Evolutionary conservation across 2,888 invertebrate genomes (phyloP), one percentile per base, ranked within the genome.

Genomic region (Eulithis testata): DNA sequence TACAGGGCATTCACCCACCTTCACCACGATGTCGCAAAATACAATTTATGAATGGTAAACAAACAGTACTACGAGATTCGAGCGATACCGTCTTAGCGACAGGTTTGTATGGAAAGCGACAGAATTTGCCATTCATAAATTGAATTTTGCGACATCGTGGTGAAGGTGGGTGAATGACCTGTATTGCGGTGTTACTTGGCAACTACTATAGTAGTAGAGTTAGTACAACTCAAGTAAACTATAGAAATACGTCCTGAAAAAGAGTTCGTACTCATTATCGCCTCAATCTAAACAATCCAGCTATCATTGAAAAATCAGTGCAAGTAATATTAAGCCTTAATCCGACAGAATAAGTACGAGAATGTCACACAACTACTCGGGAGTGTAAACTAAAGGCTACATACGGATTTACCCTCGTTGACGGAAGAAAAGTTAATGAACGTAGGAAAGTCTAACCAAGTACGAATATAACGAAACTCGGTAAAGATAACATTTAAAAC

Each of bases 341-440:
- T 43, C 36, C 57, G 37, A 47, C 37, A 60, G 12, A n/a, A 68
- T 73, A 77, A 69, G 74, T 71, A 65, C 43, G 70, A 61, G 71
- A 73, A 70, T 72, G 66, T 55, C 50, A 58, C 58, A 21, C 37
- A 62, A 31, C 21, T 59, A 62, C 56, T 56, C 56, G 56, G 64
- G 66, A 69, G 65, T 61, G 68, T 66, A 61, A 76, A 73, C 70
- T 63, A 75, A 74, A 79, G 74, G 70, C 74, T 75, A 73, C 78
- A 76, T 73, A 79, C 79, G 76, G 76, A 76, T 80, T 80, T 80
- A 77, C 80, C 87, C 81, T 87, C 81, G 81, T 77, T 77, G 79
- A 73, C 71, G 75, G 75, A 73, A 77, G 77, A 76, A 79, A 85
- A 86, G 80, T 82, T 84, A 87, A 88, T 85, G 82, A 87, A 84